phyloP scores from a whole-genome alignment of 2,888 invertebrate species.

The Tinea pellionella region DNA sequence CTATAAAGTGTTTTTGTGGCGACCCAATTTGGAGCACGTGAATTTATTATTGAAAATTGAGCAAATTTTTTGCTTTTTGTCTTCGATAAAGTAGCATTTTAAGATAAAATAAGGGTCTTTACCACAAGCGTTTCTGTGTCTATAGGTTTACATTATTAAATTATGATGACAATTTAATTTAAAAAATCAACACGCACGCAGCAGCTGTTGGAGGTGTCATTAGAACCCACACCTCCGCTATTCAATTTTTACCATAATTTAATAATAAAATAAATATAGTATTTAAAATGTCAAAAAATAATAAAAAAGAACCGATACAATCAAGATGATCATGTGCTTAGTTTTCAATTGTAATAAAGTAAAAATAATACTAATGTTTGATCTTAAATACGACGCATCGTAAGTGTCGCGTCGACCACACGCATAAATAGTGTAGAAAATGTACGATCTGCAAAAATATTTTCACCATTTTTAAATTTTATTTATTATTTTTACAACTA shows the following conservation, averaged over 20 bases:
- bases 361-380: not conserved
- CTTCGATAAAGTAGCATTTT: slow-evolving; percentile 21
- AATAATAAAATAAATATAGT: no score
- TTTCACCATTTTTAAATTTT: not conserved
- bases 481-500: no score
- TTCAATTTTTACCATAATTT: no score
- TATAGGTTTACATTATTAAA: no score
- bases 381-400: not conserved
- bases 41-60: slow-evolving; percentile 30
- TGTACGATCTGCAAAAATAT: slow-evolving; percentile 9
- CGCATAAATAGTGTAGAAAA: slow-evolving; percentile 13
- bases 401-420: not conserved
- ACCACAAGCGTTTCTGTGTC: no score
- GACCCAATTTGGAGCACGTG: not conserved
- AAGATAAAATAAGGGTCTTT: not conserved
- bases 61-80: slow-evolving; percentile 59
- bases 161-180: no score
- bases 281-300: no score
- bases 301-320: no score
- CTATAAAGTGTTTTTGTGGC: slow-evolving; percentile 50
- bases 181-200: no score
- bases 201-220: no score
- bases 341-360: not conserved
- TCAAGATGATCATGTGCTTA: not conserved
- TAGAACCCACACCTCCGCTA: no score